phyloP scores from a whole-genome alignment of 2,888 invertebrate genomes.

The Drosophila mimica region DNA sequence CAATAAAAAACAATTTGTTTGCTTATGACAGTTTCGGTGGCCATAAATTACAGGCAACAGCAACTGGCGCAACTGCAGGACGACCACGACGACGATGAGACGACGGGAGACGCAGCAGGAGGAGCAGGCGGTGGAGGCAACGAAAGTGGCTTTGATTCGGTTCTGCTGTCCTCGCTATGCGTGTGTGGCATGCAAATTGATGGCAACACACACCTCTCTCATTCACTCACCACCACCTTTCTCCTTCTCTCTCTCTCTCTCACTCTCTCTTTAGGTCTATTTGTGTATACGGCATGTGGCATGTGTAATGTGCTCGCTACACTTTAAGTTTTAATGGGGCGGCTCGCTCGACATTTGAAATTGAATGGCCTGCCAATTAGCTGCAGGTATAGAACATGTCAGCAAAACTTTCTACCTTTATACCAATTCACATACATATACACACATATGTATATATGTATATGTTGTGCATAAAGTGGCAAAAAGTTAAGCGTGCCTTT shows the following conservation, averaged over 20 bases:
- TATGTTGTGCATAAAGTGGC: conserved; percentile 11
- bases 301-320: conserved; percentile 55
- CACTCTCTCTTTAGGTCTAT: neutral
- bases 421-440: neutral
- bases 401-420: conserved; percentile 34
- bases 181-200: conserved; percentile 79
- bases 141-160: conserved; percentile 37
- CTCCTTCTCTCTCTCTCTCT: neutral
- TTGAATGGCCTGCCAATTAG: conserved; percentile 73
- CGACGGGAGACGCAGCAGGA: neutral
- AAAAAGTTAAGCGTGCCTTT: conserved; percentile 29
- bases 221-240: conserved; percentile 9
- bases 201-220: conserved; percentile 35
- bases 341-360: conserved; percentile 53
- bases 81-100: neutral
- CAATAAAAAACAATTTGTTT: conserved; percentile 84
- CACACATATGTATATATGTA: neutral
- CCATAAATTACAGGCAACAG: conserved; percentile 79
- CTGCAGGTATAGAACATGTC: conserved; percentile 53
- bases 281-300: conserved; percentile 12
- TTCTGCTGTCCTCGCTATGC: conserved; percentile 44
- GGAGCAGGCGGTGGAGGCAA: neutral
- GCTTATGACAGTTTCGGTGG: conserved; percentile 82
- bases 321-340: conserved; percentile 75
- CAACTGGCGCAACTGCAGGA: conserved; percentile 60